Conservation (phyloP, 2,888 invertebrate species). For the Hydrotaea diabolus region DNA sequence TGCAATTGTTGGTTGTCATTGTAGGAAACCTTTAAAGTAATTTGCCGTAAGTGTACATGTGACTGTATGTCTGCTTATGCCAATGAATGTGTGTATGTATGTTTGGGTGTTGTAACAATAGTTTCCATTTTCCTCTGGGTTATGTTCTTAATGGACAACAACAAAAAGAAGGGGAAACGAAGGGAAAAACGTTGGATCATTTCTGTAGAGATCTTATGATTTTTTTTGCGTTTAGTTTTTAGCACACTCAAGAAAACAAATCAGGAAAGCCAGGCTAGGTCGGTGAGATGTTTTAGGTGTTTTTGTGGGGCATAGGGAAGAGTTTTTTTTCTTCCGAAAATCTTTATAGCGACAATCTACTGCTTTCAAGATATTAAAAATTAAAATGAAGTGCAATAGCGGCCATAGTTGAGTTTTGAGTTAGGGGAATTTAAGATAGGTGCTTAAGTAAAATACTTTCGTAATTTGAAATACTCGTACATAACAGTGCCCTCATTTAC, state of each 20-base stretch:
- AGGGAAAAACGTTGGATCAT: not conserved
- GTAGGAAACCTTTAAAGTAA: slow-evolving; percentile 73
- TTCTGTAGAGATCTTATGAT: not conserved
- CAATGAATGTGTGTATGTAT: not conserved
- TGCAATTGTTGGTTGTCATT: slow-evolving; percentile 81
- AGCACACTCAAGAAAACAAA: not conserved
- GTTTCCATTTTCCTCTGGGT: slow-evolving; percentile 24
- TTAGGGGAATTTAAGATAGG: not conserved
- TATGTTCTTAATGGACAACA: not conserved
- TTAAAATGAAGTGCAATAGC: too few species aligned
- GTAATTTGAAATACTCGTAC: too few species aligned
- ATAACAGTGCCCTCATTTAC: too few species aligned
- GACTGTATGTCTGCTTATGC: not conserved
- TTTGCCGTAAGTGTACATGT: slow-evolving; percentile 67
- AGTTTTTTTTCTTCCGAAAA: too few species aligned
- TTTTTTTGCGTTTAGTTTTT: not conserved
- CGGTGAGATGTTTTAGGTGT: not conserved
- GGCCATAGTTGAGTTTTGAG: too few species aligned
- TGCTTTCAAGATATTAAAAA: too few species aligned
- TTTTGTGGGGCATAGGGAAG: too few species aligned
- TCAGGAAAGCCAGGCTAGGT: too few species aligned
- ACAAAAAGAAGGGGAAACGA: not conserved
- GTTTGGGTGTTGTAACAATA: not conserved
- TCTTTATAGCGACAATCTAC: too few species aligned
- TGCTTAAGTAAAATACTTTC: not conserved